Percentiles rank a stretch among this genome's conserved stretches.
These are phyloP conservation scores for Lucilia sericata DNA, from an alignment of 1,140 invertebrate genomes.

Conservation along the genomic window DNA sequence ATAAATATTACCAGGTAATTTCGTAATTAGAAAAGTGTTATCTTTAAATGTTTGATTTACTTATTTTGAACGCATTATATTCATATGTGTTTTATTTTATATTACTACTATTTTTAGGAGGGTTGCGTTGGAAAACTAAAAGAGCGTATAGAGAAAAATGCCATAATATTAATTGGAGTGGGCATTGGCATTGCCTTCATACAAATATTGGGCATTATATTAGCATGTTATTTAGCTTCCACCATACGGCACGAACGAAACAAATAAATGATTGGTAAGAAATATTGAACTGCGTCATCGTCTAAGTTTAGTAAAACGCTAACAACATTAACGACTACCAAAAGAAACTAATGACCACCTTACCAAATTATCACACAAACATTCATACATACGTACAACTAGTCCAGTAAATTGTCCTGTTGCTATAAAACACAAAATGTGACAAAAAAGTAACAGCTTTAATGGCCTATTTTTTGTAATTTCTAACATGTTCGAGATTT, in stretches of 20 bases:
- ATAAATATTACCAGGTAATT: slow-evolving; percentile 60
- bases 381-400: no score
- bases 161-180: slow-evolving; percentile 73
- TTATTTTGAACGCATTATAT: slow-evolving; percentile 6
- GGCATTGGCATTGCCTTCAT: slow-evolving; percentile 76
- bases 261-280: slow-evolving; percentile 50
- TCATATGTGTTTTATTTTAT: background rate
- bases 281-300: slow-evolving; percentile 38
- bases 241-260: slow-evolving; percentile 70
- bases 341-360: background rate
- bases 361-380: background rate
- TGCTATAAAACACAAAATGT: background rate
- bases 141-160: slow-evolving; percentile 70
- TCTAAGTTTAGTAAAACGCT: background rate
- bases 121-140: slow-evolving; percentile 72
- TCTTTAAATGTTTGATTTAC: no score
- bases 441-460: background rate
- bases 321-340: background rate
- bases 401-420: background rate
- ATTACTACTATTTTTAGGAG: slow-evolving; percentile 50
- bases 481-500: slow-evolving; percentile 2
- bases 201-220: slow-evolving; percentile 71
- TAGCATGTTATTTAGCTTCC: slow-evolving; percentile 72
- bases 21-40: no score
- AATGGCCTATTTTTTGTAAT: background rate